Conservation (phyloP, 2,797 vertebrate species). For the Potorous gilbertii region DNA sequence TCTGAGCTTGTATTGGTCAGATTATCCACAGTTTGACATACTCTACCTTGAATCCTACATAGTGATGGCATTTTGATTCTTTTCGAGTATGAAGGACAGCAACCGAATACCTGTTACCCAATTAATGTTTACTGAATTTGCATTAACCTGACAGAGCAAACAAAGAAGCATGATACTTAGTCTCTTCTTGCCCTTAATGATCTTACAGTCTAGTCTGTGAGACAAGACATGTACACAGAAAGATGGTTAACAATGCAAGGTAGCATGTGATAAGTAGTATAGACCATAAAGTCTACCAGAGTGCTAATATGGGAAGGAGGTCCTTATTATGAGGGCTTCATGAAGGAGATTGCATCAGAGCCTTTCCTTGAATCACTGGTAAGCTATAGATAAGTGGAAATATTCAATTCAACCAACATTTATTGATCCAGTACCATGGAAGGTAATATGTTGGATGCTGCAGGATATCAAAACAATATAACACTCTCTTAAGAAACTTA, state of each 20-base stretch:
- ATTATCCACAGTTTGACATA: not conserved
- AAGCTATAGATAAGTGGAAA: no score
- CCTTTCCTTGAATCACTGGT: no score
- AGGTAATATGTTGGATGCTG: no score
- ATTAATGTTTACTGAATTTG: not conserved
- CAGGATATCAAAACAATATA: no score
- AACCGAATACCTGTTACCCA: not conserved
- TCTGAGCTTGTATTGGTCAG: not conserved
- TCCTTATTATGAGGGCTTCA: not conserved
- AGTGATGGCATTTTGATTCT: not conserved
- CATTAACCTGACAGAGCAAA: not conserved
- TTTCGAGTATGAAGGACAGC: not conserved
- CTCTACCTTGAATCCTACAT: not conserved
- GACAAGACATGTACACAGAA: not conserved
- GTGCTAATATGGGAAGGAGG: not conserved
- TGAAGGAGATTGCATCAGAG: not conserved
- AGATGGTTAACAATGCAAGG: not conserved
- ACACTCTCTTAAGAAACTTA: no score
- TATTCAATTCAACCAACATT: no score
- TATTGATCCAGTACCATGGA: no score
- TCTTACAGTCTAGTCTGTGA: not conserved
- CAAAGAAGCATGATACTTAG: not conserved
- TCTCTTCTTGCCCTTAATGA: not conserved
- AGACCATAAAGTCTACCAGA: not conserved
- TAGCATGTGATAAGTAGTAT: not conserved